These are phyloP conservation scores for Geophilus truncorum DNA, from an alignment of 2,888 invertebrate genomes.

Conservation along the genomic window DNA sequence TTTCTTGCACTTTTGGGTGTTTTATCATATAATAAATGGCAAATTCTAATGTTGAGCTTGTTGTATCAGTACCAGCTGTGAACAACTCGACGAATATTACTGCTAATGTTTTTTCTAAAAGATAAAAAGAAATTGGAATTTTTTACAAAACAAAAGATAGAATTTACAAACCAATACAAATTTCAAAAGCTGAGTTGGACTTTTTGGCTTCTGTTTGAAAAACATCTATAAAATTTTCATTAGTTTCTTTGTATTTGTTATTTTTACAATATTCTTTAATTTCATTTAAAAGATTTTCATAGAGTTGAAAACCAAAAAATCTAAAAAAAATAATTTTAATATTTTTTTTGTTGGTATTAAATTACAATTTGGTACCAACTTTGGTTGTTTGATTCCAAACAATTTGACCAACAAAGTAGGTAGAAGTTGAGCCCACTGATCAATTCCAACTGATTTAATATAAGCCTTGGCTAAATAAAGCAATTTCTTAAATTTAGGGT, in stretches of 20 bases:
- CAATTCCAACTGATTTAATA: background rate
- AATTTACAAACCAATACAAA: background rate
- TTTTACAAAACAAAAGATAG: background rate
- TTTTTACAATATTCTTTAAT: background rate
- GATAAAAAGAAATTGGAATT: background rate
- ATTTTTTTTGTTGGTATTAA: too few species aligned
- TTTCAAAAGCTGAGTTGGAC: background rate
- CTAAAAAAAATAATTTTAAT: background rate
- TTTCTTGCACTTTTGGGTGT: background rate
- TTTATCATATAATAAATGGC: background rate
- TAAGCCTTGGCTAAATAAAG: background rate
- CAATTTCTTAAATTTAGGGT: background rate
- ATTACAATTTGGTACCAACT: background rate
- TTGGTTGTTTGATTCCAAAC: background rate
- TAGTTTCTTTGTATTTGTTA: background rate
- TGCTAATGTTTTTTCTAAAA: background rate
- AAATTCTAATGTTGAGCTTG: background rate
- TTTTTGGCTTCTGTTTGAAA: background rate
- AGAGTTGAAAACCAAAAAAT: background rate
- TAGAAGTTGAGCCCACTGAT: background rate
- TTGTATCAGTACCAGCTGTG: background rate
- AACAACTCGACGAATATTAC: background rate
- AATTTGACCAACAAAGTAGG: background rate
- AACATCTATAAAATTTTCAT: background rate
- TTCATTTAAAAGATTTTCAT: background rate